Base-by-base conservation (phyloP, 1,140 invertebrate genomes). In the Caenorhabditis remanei region DNA sequence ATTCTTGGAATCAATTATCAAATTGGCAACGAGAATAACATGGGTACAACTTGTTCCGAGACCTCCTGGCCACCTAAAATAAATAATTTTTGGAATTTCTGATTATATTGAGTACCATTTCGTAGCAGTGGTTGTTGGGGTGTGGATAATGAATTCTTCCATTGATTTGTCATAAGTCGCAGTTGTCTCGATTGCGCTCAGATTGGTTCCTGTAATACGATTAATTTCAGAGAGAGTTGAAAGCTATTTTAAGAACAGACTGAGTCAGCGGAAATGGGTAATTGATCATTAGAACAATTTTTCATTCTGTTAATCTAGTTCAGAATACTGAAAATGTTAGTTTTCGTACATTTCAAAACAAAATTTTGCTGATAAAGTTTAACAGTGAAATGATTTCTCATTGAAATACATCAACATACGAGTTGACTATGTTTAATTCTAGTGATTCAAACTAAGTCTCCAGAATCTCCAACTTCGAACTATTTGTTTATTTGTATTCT, bases 41-140 rank as follows among this genome's bases (percentile, higher is more conserved):
- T 96, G 95, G 94, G 98, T 98, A 16, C 96, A 95, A 5, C 96
- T 96, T 88, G 98, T 97, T 19, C 96, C 97, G 94, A 98, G 85
- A 56, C 85, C 85, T 48, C 91, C 91, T 14, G 91, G 91, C 91
- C 91, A 92, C 97, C 97, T 71, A 19, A 85, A 65, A 65, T 24
- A 40, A 63, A 16, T 0, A 5, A n/a, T 21, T n/a, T 21, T 1
- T 32, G 24, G n/a, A 9, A 13, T 11, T 63, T 63, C 61, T 32
- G 32, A 63, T 40, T 14, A 40, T 53, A 32, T 41, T 83, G 4
- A 50, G 1, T 40, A 79, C 96, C 96, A 98, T 97, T 95, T 93
- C 95, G 96, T 96, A 0, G 97, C 95, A 3, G 96, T 96, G 16
- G 97, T 93, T 40, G 95, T 96, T 0, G 97, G 97, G 85, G 96